Percentiles rank a stretch among this genome's conserved stretches.
Evolutionary conservation across 2,113 vertebrate species (phyloP).

Genomic region (Varanus salvator): DNA sequence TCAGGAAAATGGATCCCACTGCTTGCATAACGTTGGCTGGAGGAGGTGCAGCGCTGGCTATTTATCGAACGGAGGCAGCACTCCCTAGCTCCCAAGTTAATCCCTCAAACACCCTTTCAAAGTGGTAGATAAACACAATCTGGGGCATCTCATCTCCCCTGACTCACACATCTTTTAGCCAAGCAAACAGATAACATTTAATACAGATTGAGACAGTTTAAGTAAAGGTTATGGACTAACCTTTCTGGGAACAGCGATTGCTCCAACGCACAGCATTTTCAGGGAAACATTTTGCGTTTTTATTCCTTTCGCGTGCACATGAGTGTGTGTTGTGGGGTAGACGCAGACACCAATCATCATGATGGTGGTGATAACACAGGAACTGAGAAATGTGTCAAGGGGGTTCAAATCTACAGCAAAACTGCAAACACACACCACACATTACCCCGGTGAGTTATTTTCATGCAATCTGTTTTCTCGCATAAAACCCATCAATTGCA

Average conservation of each 20-base stretch:
- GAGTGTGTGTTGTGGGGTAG: neutral
- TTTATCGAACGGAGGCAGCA: conserved; percentile 63
- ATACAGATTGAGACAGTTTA: conserved; percentile 69
- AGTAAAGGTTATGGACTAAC: conserved; percentile 68
- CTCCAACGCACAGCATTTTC: conserved; percentile 1
- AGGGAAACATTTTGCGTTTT: rapidly evolving
- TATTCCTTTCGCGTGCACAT: neutral
- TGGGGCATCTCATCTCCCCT: conserved; percentile 69
- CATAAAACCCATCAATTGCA: rapidly evolving
- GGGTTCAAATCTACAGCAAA: rapidly evolving
- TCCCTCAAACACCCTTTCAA: conserved; percentile 77
- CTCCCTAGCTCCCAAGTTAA: conserved; percentile 70
- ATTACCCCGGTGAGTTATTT: neutral
- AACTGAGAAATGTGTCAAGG: rapidly evolving
- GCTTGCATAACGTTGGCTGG: neutral
- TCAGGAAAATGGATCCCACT: rapidly evolving
- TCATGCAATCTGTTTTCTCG: neutral
- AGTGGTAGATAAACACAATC: conserved; percentile 75
- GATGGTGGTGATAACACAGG: neutral
- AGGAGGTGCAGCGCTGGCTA: conserved; percentile 49
- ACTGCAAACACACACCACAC: neutral
- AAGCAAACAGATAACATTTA: conserved; percentile 74
- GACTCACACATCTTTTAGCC: conserved; percentile 66
- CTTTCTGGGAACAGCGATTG: conserved; percentile 56
- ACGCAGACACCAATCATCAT: neutral